A percentile compares a stretch with the other conserved stretches of the same genome.
These are phyloP conservation scores for Amphimallon solstitiale DNA, from an alignment of 2,888 invertebrate species.

Conservation along the genomic window DNA sequence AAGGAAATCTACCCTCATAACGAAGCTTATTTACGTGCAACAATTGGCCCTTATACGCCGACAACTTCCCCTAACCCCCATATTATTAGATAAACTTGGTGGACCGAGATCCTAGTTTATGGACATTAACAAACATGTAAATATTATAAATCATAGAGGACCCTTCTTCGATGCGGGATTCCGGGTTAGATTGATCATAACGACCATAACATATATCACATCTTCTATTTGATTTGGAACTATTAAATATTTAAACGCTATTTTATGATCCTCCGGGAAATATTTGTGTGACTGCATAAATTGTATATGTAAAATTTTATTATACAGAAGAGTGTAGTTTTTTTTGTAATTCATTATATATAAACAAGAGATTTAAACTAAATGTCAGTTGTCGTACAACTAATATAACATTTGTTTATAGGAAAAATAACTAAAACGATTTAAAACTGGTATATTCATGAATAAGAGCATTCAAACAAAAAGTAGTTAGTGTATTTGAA, in stretches of 20 bases:
- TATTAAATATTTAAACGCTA: constrained; percentile 22
- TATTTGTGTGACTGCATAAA: neutral
- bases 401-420: too few species aligned
- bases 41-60: constrained; percentile 45
- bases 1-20: constrained; percentile 27
- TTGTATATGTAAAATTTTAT: too few species aligned
- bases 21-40: constrained; percentile 38
- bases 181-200: constrained; percentile 39
- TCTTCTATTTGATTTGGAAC: constrained; percentile 44
- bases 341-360: too few species aligned
- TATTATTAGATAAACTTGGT: constrained; percentile 37
- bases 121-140: constrained; percentile 49
- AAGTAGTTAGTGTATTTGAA: too few species aligned
- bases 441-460: too few species aligned
- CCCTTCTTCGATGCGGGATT: constrained; percentile 41
- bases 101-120: constrained; percentile 25
- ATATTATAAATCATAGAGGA: constrained; percentile 48
- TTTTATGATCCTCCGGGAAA: constrained; percentile 12
- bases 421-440: too few species aligned
- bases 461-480: too few species aligned
- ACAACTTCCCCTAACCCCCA: constrained; percentile 34
- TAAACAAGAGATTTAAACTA: too few species aligned
- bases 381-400: too few species aligned
- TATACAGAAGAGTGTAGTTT: too few species aligned
- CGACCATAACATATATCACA: constrained; percentile 43